A percentile compares a stretch with the other conserved stretches of the same genome.
Evolutionary conservation across 2,113 vertebrate genomes (phyloP).

Genomic region (Hemibagrus wyckioides): DNA sequence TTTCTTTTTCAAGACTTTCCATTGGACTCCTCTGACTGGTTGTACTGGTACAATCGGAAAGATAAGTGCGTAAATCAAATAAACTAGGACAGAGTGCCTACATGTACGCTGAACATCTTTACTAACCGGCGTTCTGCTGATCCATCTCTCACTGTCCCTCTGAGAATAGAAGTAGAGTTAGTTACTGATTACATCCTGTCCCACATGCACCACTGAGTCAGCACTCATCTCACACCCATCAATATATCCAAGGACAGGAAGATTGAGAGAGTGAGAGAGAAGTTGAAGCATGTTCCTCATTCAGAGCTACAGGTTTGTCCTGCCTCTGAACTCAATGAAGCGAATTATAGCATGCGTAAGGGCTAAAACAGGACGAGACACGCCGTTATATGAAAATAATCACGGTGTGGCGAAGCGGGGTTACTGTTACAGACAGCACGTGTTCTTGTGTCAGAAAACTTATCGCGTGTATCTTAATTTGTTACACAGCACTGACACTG

Average conservation of each 20-base stretch:
- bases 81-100: conserved; percentile 53
- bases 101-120: conserved; percentile 54
- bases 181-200: conserved; percentile 17
- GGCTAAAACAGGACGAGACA: neutral
- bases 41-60: neutral
- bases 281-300: neutral
- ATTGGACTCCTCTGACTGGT: neutral
- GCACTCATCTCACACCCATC: neutral
- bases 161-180: neutral
- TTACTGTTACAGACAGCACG: neutral
- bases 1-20: neutral
- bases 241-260: neutral
- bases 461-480: neutral
- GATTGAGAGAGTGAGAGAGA: neutral
- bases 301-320: neutral
- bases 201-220: neutral
- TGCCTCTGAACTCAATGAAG: neutral
- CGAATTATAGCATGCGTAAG: neutral
- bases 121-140: conserved; percentile 39
- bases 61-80: conserved; percentile 47
- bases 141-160: conserved; percentile 40
- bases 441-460: neutral
- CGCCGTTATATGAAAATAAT: neutral
- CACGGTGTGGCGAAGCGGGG: neutral
- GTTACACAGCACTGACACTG: neutral